Evolutionary conservation across 2,888 invertebrate genomes (phyloP), one percentile per base, ranked within the genome.

Genomic region (Luperina nickerlii): DNA sequence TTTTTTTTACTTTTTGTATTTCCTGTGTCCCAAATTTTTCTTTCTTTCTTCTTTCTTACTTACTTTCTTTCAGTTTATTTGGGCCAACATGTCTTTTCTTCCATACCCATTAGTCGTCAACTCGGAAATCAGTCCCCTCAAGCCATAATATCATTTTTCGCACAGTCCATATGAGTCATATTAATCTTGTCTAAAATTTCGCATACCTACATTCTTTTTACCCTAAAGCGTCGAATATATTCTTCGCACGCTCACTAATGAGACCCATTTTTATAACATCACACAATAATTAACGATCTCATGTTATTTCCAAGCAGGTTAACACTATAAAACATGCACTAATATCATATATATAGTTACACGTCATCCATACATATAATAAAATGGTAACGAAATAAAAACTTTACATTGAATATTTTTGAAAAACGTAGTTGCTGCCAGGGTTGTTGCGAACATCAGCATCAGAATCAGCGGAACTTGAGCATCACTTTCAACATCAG

Each of bases 251-350:
- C 38, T 20, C 32, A 63, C 27, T 81, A 84, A 84, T 81, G 65
- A 68, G 38, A 65, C 6, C 48, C 20, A n/a, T 51, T 68, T 62
- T 63, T 45, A 63, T 76, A 72, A 60, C 74, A 76, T 24, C 62
- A 67, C 32, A 24, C 9, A 72, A 54, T 85, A 84, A 85, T 85
- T 73, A 85, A 84, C 69, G 62, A 57, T 45, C 27, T 54, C 48
- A 27, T 78, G 75, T 78, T 73, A 60, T 65, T 76, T 81, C 66
- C 24, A 76, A 76, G 60, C 51, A 67, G 32, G 65, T 69, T 66
- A 60, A 24, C 8, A 20, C 74, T 67, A 81, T 81, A 62, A 74
- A 81, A 73, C 54, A 20, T 72, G 62, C 27, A 67, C 9, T 60
- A 45, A 8, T 42, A 42, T 8, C 8, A 42, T 42, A 8, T 42